Conservation (phyloP, 2,888 invertebrate genomes). For the Gasteruption jaculator region DNA sequence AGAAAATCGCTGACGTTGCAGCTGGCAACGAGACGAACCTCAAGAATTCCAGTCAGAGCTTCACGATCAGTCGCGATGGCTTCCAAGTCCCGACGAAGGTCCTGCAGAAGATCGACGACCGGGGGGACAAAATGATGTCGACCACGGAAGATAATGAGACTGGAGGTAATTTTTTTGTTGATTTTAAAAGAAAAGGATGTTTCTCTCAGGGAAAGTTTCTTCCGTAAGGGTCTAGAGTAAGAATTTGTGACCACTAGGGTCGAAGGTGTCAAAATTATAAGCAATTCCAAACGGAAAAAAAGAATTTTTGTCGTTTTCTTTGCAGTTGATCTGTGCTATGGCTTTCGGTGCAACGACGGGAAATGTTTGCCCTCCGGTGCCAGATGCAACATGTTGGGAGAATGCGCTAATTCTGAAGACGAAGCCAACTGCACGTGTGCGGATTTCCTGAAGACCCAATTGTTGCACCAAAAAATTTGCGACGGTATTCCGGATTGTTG, state of each 20-base stretch:
- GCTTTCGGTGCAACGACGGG: conserved; percentile 61
- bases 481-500: conserved; percentile 77
- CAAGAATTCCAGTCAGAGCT: conserved; percentile 46
- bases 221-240: no score
- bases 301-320: conserved; percentile 24
- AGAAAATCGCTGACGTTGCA: conserved; percentile 40
- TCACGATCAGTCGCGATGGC: conserved; percentile 62
- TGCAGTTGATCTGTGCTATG: conserved; percentile 51
- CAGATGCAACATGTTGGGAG: conserved; percentile 68
- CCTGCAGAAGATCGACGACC: conserved; percentile 55
- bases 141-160: conserved; percentile 27
- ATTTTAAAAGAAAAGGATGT: conserved; percentile 7
- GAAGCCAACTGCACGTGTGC: conserved; percentile 72
- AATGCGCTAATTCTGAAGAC: conserved; percentile 68
- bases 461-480: conserved; percentile 69
- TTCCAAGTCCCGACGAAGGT: conserved; percentile 65
- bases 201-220: conserved; percentile 16
- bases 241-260: no score
- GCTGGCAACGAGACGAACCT: conserved; percentile 30
- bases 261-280: no score
- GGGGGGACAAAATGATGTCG: conserved; percentile 29
- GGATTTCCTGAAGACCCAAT: conserved; percentile 68
- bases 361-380: conserved; percentile 63
- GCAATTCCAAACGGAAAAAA: no score
- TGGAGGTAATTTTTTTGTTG: conserved; percentile 9